Evolutionary conservation across 1,140 invertebrate species (phyloP).

Genomic region (Anastrepha obliqua): DNA sequence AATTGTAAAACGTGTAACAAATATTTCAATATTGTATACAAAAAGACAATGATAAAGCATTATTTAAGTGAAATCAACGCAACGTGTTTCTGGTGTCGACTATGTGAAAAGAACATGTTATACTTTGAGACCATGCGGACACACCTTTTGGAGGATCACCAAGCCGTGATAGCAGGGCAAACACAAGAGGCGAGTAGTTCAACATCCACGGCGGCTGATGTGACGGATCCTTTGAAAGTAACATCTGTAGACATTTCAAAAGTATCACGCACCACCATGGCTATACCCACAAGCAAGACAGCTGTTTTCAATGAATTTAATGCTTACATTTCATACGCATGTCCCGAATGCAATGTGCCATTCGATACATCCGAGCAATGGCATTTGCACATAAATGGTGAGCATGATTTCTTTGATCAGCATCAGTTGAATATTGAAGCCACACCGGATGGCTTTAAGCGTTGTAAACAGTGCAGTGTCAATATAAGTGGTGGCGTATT

Average conservation of each 20-base stretch:
- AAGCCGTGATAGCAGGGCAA: conserved; percentile 12
- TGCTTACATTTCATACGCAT: conserved; percentile 36
- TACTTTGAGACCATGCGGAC: conserved; percentile 4
- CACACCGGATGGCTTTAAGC: conserved; percentile 26
- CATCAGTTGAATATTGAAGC: conserved; percentile 33
- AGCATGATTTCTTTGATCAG: conserved; percentile 18
- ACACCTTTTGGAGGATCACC: background rate
- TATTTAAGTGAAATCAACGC: conserved; percentile 27
- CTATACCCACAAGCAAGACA: conserved; percentile 10
- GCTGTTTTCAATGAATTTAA: conserved; percentile 45
- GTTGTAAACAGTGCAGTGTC: conserved; percentile 12
- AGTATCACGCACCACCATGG: conserved; percentile 24
- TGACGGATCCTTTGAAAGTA: conserved; percentile 11
- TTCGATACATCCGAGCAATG: conserved; percentile 24
- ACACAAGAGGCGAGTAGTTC: background rate
- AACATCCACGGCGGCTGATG: background rate
- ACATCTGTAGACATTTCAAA: conserved; percentile 13
- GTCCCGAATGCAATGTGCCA: conserved; percentile 13
- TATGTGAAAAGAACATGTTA: conserved; percentile 6
- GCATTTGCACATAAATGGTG: conserved; percentile 41
- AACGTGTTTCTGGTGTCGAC: background rate
- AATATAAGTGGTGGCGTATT: conserved; percentile 29
- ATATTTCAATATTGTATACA: conserved; percentile 26
- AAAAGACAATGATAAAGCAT: background rate
- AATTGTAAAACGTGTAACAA: conserved; percentile 33